These are phyloP conservation scores for Volucella inflata DNA, from an alignment of 2,888 invertebrate genomes.

Conservation along the genomic window DNA sequence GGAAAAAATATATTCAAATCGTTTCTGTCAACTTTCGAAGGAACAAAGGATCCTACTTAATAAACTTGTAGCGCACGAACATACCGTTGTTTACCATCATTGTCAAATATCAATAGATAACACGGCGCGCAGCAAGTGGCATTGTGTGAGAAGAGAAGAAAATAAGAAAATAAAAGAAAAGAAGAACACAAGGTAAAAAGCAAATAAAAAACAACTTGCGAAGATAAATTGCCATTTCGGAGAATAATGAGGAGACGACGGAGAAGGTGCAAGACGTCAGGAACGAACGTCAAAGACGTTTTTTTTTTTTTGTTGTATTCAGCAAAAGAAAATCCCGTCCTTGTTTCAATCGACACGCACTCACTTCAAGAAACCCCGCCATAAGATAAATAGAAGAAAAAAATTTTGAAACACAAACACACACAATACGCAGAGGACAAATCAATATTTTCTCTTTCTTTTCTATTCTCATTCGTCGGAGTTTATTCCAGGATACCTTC, in stretches of 20 bases:
- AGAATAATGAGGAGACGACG: constrained; percentile 3
- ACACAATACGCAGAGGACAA: constrained; percentile 45
- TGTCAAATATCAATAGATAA: constrained; percentile 40
- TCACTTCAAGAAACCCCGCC: constrained; percentile 49
- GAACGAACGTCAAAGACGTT: background rate
- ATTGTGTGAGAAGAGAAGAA: background rate
- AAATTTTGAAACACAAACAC: constrained; percentile 22
- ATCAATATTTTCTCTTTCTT: constrained; percentile 67
- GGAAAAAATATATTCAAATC: background rate
- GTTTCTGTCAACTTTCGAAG: constrained; percentile 3
- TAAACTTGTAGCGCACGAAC: constrained; percentile 39
- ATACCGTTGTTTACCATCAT: constrained; percentile 27
- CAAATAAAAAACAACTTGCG: constrained; percentile 17
- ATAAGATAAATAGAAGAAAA: constrained; percentile 26
- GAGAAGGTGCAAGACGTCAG: background rate
- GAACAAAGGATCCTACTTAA: constrained; percentile 31
- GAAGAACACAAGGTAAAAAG: background rate
- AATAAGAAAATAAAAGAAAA: background rate
- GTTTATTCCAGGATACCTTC: constrained; percentile 49
- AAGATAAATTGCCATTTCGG: constrained; percentile 26
- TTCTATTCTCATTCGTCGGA: constrained; percentile 37
- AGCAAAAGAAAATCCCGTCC: constrained; percentile 65
- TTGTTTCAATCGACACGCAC: constrained; percentile 62
- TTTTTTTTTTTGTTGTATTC: background rate
- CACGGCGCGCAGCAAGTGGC: constrained; percentile 10